phyloP scores from a whole-genome alignment of 2,113 vertebrate species.

The Melospiza georgiana region DNA sequence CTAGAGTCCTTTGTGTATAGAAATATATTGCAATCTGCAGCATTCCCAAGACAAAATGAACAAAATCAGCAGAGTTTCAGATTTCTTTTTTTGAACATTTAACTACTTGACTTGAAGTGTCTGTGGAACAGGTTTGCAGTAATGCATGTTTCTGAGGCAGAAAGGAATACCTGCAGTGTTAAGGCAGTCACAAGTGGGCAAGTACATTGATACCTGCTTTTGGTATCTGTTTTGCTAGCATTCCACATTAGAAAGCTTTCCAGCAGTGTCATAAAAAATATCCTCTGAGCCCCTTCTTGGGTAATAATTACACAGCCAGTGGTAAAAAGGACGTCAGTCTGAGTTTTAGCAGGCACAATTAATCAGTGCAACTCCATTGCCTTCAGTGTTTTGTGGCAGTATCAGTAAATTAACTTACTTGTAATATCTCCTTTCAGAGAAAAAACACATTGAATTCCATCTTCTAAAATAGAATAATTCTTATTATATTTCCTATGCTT shows the following conservation, averaged over 20 bases:
- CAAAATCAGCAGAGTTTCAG: not conserved
- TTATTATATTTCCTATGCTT: not conserved
- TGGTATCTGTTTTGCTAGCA: not conserved
- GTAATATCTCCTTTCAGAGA: not conserved
- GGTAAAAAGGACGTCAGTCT: not conserved
- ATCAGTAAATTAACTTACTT: not conserved
- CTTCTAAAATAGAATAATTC: not conserved
- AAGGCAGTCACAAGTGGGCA: not conserved
- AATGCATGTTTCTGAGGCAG: not conserved
- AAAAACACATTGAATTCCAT: not conserved
- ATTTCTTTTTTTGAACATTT: not conserved
- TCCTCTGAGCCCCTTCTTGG: not conserved
- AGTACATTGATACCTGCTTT: not conserved
- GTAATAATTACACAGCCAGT: not conserved
- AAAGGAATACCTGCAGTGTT: not conserved
- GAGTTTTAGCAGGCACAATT: not conserved
- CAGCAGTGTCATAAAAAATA: not conserved
- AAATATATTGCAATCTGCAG: not conserved
- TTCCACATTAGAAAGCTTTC: not conserved
- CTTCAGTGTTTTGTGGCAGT: not conserved
- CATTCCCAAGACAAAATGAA: not conserved
- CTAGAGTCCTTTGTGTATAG: not conserved
- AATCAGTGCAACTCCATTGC: not conserved
- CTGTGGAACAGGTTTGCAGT: not conserved
- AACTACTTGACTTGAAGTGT: not conserved